Conservation (phyloP, 2,113 vertebrate genomes). For the Cololabis saira region DNA sequence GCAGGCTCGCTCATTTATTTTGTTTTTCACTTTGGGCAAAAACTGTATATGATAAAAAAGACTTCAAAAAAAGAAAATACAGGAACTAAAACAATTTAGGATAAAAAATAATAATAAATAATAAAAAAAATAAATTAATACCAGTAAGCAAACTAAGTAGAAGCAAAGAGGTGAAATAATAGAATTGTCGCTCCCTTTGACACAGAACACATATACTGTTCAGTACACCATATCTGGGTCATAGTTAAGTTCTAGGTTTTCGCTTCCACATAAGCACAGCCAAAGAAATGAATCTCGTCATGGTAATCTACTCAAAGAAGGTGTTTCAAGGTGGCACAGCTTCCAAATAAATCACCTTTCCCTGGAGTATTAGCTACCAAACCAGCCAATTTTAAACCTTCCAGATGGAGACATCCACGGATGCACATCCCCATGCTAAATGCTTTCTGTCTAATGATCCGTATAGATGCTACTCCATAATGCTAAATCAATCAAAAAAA, state of each 20-base stretch:
- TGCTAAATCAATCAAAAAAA: too few species aligned
- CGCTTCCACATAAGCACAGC: too few species aligned
- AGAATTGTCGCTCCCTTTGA: too few species aligned
- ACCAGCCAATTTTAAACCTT: not conserved
- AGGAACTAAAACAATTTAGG: too few species aligned
- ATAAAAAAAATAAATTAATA: not conserved
- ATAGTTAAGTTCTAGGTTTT: too few species aligned
- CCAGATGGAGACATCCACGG: not conserved
- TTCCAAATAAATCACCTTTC: not conserved
- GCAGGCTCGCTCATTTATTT: not conserved
- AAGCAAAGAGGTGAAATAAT: too few species aligned
- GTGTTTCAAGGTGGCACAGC: not conserved
- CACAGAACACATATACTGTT: too few species aligned
- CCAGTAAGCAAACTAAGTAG: not conserved
- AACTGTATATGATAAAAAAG: not conserved
- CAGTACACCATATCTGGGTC: too few species aligned
- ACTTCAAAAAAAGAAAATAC: too few species aligned
- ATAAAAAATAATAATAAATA: too few species aligned
- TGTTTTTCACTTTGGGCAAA: too few species aligned
- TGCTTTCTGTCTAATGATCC: not conserved
- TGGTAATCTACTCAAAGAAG: not conserved
- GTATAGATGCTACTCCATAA: too few species aligned
- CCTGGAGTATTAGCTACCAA: not conserved
- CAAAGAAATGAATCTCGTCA: not conserved
- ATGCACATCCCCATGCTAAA: not conserved